Base-by-base conservation (phyloP, 2,797 vertebrate species). In the Threskiornis aethiopicus region DNA sequence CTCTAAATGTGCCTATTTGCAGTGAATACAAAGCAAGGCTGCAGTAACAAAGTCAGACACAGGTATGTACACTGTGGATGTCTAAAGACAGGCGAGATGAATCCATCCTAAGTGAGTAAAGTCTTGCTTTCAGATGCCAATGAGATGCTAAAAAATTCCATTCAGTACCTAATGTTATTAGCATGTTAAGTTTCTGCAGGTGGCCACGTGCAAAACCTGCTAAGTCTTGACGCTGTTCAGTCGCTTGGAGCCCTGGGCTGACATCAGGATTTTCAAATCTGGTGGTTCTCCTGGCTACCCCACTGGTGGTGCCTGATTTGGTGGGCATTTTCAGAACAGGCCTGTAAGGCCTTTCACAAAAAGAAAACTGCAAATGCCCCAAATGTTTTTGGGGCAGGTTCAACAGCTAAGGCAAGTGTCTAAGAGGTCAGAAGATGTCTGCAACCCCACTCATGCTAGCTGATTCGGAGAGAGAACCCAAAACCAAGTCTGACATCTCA, bases 1-100 rank as follows among this genome's bases (percentile, higher is more conserved):
- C 24, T 82, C 90, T 83, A 79, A 82, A 93, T 89, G n/a, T 16
- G 44, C 55, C 81, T 61, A n/a, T 31, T 80, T 49, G 16, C 41
- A 37, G 52, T 15, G 17, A 94, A 87, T 57, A 87, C 29, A 91
- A 91, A 93, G 35, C 55, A 66, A 70, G 41, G 44, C 52, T 78
- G 52, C 44, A 67, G 4, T 26, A 52, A 81, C 35, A 80, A 21
- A 66, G 13, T 31, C 52, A 90, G 81, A 73, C 11, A 46, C 7
- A 31, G n/a, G 4, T 39, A 39, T 31, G 59, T 71, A 47, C 21
- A 35, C 28, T 16, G 21, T 22, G 33, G 47, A 42, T 61, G 25
- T 54, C 35, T 37, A 33, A 75, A 85, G 28, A 89, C 39, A 72
- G 22, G 26, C 13, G 26, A 88, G 62, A 77, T n/a, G 9, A 94